Evolutionary conservation across 1,140 invertebrate species (phyloP).

Genomic region (Patella vulgata): DNA sequence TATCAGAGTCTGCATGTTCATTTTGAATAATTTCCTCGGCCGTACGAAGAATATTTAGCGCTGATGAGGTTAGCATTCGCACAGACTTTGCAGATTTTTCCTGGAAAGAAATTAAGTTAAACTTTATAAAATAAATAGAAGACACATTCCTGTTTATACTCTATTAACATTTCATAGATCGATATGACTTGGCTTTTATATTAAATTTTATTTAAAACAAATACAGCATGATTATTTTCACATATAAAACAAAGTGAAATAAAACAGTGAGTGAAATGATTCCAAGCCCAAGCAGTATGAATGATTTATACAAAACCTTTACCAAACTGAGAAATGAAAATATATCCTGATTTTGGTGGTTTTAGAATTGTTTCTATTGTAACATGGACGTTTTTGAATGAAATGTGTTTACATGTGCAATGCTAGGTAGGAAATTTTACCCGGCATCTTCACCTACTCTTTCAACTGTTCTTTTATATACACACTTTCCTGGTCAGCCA

Average conservation of each 20-base stretch:
- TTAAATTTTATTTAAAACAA: background rate
- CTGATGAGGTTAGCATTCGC: slow-evolving; percentile 43
- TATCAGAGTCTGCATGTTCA: slow-evolving; percentile 20
- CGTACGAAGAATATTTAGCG: slow-evolving; percentile 44
- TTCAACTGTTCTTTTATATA: too few relatives aligned
- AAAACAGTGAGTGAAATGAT: slow-evolving; percentile 9
- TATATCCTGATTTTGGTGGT: too few relatives aligned
- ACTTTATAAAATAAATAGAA: background rate
- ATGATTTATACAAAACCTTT: too few relatives aligned
- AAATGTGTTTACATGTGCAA: too few relatives aligned
- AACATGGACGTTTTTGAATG: too few relatives aligned
- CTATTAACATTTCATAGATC: background rate
- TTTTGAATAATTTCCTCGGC: slow-evolving; percentile 48
- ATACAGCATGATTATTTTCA: slow-evolving; percentile 20
- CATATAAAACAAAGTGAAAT: too few relatives aligned
- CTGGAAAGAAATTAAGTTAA: slow-evolving; percentile 43
- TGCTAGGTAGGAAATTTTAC: too few relatives aligned
- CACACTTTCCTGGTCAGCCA: too few relatives aligned
- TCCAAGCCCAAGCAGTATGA: background rate
- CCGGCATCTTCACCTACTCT: too few relatives aligned
- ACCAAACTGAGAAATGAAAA: too few relatives aligned
- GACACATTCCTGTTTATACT: background rate
- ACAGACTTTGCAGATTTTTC: slow-evolving; percentile 46
- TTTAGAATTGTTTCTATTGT: too few relatives aligned
- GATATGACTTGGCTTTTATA: background rate